These are phyloP conservation scores for Zalophus californianus DNA, from an alignment of 2,797 vertebrate species.

Conservation along the genomic window DNA sequence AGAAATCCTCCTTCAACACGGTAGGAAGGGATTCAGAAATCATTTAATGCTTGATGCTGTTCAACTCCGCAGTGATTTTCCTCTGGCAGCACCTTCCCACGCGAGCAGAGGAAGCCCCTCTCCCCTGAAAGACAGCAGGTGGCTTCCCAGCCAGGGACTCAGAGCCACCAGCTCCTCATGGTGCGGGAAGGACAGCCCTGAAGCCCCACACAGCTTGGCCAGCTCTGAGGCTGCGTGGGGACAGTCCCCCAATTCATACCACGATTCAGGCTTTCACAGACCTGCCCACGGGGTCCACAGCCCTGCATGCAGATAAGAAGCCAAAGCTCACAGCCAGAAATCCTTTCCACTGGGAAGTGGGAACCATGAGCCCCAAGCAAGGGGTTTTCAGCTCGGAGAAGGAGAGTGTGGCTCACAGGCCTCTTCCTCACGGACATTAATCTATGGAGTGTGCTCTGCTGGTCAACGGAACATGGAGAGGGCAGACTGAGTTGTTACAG, in stretches of 20 bases:
- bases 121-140: too few relatives aligned
- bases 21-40: background rate
- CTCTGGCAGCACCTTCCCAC: background rate
- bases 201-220: too few relatives aligned
- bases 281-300: background rate
- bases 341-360: background rate
- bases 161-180: fast-evolving
- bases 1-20: background rate
- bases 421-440: fast-evolving
- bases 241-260: background rate
- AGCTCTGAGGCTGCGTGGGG: background rate
- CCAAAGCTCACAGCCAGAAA: background rate
- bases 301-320: fast-evolving
- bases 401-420: fast-evolving
- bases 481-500: fast-evolving
- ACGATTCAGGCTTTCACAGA: fast-evolving
- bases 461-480: fast-evolving
- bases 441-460: fast-evolving
- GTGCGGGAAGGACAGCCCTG: too few relatives aligned
- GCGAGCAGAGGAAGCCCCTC: fast-evolving
- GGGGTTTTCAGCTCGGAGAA: background rate
- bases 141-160: fast-evolving
- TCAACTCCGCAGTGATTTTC: background rate
- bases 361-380: fast-evolving
- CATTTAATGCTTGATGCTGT: fast-evolving